phyloP scores from a whole-genome alignment of 2,113 vertebrate genomes.

The Mastomys coucha region DNA sequence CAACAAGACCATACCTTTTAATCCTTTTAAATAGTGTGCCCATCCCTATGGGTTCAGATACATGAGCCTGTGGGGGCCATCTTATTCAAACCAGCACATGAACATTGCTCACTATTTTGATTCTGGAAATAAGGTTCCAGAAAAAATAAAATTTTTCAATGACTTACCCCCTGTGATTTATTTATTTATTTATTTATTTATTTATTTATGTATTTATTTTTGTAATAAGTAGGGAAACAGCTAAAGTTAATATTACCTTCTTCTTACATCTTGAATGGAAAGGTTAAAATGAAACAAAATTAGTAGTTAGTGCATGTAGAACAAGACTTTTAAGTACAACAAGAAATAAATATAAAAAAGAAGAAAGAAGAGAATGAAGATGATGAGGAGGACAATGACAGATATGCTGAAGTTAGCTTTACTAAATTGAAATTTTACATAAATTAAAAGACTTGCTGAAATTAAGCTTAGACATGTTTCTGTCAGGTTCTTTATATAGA shows the following conservation, averaged over 20 bases:
- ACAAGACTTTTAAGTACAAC: not conserved
- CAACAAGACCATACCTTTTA: not conserved
- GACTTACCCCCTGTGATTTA: not conserved
- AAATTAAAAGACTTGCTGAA: not conserved
- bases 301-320: not conserved
- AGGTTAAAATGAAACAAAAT: not conserved
- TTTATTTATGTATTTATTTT: not conserved
- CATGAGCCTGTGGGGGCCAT: too few species aligned
- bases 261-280: not conserved
- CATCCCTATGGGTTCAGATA: too few species aligned
- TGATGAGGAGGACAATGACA: accelerated
- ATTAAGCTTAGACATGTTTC: not conserved
- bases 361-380: too few species aligned
- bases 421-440: not conserved
- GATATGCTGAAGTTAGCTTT: not conserved
- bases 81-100: not conserved
- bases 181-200: not conserved
- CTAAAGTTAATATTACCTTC: not conserved
- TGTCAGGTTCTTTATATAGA: not conserved
- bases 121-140: not conserved
- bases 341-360: not conserved
- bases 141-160: not conserved
- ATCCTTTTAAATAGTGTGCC: not conserved
- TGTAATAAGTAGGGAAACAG: not conserved
- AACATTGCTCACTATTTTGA: not conserved